Conservation (phyloP, 2,888 invertebrate species). For the Eudasyphora cyanicolor region DNA sequence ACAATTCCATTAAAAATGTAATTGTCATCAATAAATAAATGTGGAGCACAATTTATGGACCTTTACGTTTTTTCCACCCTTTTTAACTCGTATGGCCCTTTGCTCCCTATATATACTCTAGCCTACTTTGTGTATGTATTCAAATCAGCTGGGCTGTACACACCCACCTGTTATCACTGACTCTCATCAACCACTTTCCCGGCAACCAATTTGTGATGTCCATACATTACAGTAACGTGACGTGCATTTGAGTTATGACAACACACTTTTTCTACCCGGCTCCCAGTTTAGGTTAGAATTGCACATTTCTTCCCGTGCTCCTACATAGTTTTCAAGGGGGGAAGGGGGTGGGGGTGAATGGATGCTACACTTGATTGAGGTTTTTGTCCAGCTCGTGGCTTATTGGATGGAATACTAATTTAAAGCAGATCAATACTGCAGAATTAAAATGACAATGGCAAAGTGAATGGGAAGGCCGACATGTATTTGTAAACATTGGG, state of each 20-base stretch:
- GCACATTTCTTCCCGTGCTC: too few relatives aligned
- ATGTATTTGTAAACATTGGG: too few relatives aligned
- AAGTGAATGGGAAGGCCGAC: too few relatives aligned
- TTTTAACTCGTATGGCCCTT: background rate
- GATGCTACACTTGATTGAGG: background rate
- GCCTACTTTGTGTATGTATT: background rate
- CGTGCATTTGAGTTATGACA: slow-evolving; percentile 54
- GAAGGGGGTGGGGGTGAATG: too few relatives aligned
- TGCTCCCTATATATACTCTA: too few relatives aligned
- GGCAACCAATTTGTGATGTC: too few relatives aligned
- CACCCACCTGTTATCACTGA: slow-evolving; percentile 17
- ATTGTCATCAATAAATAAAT: background rate
- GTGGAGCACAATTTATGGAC: background rate
- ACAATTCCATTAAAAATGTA: slow-evolving; percentile 15
- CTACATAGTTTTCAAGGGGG: too few relatives aligned
- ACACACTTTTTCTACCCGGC: slow-evolving; percentile 46
- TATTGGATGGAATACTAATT: background rate
- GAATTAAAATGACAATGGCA: background rate
- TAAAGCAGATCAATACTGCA: background rate
- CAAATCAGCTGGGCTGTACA: background rate
- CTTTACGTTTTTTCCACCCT: background rate
- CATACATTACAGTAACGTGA: slow-evolving; percentile 16
- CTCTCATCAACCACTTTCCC: background rate
- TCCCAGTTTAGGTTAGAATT: slow-evolving; percentile 26
- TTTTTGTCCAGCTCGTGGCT: background rate